phyloP scores from a whole-genome alignment of 2,113 vertebrate species.

The Lutjanus erythropterus region DNA sequence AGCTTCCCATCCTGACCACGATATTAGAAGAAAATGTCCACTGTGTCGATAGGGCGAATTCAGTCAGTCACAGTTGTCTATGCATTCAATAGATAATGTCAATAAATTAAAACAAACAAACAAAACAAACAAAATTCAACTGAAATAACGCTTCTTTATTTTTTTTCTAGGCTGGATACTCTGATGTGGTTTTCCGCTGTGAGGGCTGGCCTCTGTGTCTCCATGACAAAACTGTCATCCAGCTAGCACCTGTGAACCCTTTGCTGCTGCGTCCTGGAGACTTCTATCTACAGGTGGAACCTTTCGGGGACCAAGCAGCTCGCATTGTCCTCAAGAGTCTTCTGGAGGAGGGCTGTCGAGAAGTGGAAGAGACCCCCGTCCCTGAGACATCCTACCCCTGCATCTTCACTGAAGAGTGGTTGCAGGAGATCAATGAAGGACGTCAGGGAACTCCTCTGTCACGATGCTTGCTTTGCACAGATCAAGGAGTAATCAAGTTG shows the following conservation, averaged over 20 bases:
- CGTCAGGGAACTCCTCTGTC: slow-evolving; percentile 82
- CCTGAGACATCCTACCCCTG: slow-evolving; percentile 86
- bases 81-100: not conserved
- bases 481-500: slow-evolving; percentile 88
- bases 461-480: slow-evolving; percentile 91
- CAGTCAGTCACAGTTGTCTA: too few species aligned
- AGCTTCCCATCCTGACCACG: too few species aligned
- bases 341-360: slow-evolving; percentile 85
- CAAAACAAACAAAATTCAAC: not conserved
- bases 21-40: too few species aligned
- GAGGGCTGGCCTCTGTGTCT: slow-evolving; percentile 97
- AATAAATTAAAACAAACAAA: not conserved
- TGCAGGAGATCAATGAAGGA: slow-evolving; percentile 87
- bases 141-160: not conserved
- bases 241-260: slow-evolving; percentile 91
- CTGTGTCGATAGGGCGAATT: too few species aligned
- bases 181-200: slow-evolving; percentile 91
- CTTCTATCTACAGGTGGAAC: slow-evolving; percentile 95
- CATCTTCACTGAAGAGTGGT: slow-evolving; percentile 92
- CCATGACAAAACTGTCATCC: slow-evolving; percentile 90
- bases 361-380: slow-evolving; percentile 88
- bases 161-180: slow-evolving; percentile 87
- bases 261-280: slow-evolving; percentile 92
- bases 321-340: slow-evolving; percentile 92
- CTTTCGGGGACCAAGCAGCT: slow-evolving; percentile 88